A percentile compares a stretch with the other conserved stretches of the same genome.
Conservation (phyloP, 2,888 invertebrate species). For the Temnothorax unifasciatus region DNA sequence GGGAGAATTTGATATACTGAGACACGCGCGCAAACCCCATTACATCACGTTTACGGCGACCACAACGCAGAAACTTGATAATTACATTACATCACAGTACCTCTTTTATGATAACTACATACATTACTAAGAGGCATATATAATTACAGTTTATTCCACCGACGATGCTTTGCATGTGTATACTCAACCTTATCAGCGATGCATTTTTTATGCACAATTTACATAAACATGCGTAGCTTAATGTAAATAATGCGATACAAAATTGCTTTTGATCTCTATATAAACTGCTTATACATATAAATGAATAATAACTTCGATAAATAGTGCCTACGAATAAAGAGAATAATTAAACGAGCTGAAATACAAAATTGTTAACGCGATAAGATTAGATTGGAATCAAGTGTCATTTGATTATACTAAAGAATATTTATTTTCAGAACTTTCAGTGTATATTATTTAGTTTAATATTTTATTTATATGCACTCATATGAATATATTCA, state of each 20-base stretch:
- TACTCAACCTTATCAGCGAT: neutral
- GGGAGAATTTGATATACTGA: slow-evolving; percentile 53
- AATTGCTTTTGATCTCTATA: neutral
- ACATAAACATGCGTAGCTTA: neutral
- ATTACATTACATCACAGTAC: slow-evolving; percentile 44
- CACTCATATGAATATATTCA: neutral
- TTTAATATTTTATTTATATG: neutral
- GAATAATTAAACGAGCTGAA: neutral
- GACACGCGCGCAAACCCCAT: slow-evolving; percentile 39
- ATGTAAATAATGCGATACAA: neutral
- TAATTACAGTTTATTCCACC: slow-evolving; percentile 22
- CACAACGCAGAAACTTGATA: slow-evolving; percentile 49
- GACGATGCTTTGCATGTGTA: neutral
- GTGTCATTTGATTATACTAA: neutral
- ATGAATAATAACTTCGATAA: neutral
- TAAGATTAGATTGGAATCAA: neutral
- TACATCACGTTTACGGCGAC: slow-evolving; percentile 50
- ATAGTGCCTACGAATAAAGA: neutral
- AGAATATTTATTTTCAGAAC: neutral
- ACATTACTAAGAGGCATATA: slow-evolving; percentile 25
- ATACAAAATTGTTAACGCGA: neutral
- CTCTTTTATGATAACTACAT: slow-evolving; percentile 46
- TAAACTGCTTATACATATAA: neutral
- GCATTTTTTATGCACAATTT: neutral
- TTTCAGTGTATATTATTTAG: neutral